phyloP scores from a whole-genome alignment of 2,797 vertebrate species.

The Buceros bicornis region DNA sequence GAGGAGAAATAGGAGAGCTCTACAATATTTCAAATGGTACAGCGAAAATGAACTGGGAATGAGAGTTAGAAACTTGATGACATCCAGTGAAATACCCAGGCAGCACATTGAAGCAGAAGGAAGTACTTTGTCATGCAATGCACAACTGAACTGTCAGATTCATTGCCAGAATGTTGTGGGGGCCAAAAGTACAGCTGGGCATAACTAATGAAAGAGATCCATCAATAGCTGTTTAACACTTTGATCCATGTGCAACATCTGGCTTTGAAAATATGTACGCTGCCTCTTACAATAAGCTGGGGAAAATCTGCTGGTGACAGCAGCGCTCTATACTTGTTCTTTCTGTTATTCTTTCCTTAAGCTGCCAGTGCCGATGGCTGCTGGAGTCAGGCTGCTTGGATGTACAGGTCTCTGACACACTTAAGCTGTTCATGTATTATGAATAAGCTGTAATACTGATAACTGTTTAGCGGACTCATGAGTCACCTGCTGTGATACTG shows the following conservation, averaged over 20 bases:
- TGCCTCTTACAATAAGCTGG: background rate
- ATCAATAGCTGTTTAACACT: constrained; percentile 35
- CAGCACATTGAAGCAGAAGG: background rate
- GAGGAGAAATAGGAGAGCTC: background rate
- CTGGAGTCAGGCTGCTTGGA: background rate
- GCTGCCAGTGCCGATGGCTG: rapidly evolving
- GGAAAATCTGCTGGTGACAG: background rate
- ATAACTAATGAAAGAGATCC: background rate
- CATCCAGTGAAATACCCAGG: background rate
- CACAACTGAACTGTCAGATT: background rate
- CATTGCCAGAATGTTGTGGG: background rate
- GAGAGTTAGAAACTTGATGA: background rate
- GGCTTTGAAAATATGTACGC: background rate
- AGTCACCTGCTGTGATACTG: constrained; percentile 1
- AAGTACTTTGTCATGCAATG: constrained; percentile 4
- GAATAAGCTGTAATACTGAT: constrained; percentile 55
- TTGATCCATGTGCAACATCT: constrained; percentile 18
- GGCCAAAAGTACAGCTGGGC: constrained; percentile 24
- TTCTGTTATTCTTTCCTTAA: background rate
- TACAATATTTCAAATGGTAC: background rate
- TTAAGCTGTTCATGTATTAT: constrained; percentile 47
- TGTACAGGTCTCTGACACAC: constrained; percentile 9
- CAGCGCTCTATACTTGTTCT: background rate
- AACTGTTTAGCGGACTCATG: constrained; percentile 34
- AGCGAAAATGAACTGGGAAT: background rate